Base-by-base conservation (phyloP, 1,140 invertebrate species). In the Procambarus clarkii region DNA sequence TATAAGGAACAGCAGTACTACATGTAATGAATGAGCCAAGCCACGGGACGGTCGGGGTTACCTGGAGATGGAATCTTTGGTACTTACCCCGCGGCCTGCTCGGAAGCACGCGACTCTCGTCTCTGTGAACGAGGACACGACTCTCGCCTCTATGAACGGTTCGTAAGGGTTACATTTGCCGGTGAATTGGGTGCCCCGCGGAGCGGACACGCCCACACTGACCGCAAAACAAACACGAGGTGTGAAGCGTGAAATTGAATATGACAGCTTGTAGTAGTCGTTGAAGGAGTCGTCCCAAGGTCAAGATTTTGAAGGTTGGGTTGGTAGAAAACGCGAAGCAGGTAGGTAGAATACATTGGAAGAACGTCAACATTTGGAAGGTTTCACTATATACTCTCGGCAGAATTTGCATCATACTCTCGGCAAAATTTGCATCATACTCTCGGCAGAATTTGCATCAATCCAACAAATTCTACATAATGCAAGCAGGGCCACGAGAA, bases 181-280 rank as follows among this genome's bases (percentile, higher is more conserved):
- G 44, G 71, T 15, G 46, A 48, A 13, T 5, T 74, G 84, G 84
- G 84, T 24, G 46, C 69, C 84, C 84, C 84, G 84, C 84, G 44
- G 84, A 3, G 84, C 44, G 7, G 69, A 8, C 74, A 86, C 84
- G 84, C 84, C 84, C 69, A 86, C 84, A 76, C 50, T 86, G 84
- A 86, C 84, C 84, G 48, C 84, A 86, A 76, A 86, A 86, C 84
- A 86, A 86, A 86, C 84, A 86, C 69, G 76, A 86, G 84, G 84
- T 86, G 84, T 86, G 46, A 86, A 34, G 74, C 84, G 46, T 50
- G 69, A 76, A 76, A 86, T 74, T 86, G 46, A 46, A 58, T 50
- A 24, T 60, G 50, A 82, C 80, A 60, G 50, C 4, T 44, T 15
- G n/a, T 60, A 82, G 54, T 82, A 82, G 54, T 21, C 24, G 21